Percentiles rank a stretch among this genome's conserved stretches.
phyloP scores from a whole-genome alignment of 2,113 vertebrate genomes.

The Spermophilus dauricus region DNA sequence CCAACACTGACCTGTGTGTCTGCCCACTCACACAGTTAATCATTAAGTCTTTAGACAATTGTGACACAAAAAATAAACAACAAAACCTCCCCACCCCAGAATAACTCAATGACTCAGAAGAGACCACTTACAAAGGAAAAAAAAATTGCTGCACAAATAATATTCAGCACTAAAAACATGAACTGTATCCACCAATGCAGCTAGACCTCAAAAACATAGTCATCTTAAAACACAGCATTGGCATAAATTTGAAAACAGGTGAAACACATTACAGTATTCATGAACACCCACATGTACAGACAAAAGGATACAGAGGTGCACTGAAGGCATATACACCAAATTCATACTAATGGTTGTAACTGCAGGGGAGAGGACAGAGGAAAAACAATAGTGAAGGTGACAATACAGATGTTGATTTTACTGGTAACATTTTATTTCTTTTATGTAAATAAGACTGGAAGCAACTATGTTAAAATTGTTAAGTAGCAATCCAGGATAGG shows the following conservation, averaged over 20 bases:
- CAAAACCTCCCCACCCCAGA: background rate
- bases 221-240: background rate
- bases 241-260: background rate
- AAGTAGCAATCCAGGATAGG: background rate
- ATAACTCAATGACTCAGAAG: background rate
- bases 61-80: background rate
- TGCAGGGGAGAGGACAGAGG: background rate
- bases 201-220: background rate
- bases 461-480: background rate
- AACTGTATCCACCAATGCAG: background rate
- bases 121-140: background rate
- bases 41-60: background rate
- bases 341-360: background rate
- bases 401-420: background rate
- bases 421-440: background rate
- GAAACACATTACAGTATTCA: no score
- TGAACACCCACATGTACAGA: fast-evolving
- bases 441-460: background rate
- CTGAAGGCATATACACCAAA: background rate
- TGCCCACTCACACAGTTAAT: background rate
- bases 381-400: background rate
- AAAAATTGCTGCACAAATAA: background rate
- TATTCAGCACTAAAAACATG: background rate
- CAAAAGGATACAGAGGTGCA: background rate
- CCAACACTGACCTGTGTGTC: background rate